Conservation (phyloP, 2,888 invertebrate species). For the Pseudococcus viburni region DNA sequence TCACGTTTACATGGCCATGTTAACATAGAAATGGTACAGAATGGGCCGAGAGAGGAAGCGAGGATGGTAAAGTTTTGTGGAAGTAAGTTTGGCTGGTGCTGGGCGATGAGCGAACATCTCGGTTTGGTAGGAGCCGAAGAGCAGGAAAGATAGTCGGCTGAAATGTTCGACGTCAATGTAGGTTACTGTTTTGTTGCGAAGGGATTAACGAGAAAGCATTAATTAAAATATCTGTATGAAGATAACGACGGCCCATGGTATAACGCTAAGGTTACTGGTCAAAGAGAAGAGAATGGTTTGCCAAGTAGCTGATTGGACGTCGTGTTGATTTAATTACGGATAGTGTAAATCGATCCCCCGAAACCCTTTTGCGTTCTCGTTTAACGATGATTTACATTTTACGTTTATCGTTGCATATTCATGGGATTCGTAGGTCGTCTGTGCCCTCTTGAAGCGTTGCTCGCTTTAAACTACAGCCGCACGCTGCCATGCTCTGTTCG, state of each 20-base stretch:
- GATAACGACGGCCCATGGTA: slow-evolving; percentile 27
- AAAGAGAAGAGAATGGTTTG: slow-evolving; percentile 65
- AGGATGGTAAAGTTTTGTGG: slow-evolving; percentile 37
- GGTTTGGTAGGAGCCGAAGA: no score
- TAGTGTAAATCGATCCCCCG: slow-evolving; percentile 64
- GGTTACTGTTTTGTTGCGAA: slow-evolving; percentile 59
- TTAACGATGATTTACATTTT: slow-evolving; percentile 63
- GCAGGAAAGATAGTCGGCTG: slow-evolving; percentile 38
- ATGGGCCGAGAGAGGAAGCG: neutral
- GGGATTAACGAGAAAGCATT: slow-evolving; percentile 66
- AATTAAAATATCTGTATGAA: slow-evolving; percentile 63
- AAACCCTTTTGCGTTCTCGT: slow-evolving; percentile 50
- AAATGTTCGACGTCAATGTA: slow-evolving; percentile 62
- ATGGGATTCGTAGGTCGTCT: slow-evolving; percentile 60
- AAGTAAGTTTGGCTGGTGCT: slow-evolving; percentile 4
- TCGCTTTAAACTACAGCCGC: neutral
- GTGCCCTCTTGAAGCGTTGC: slow-evolving; percentile 60
- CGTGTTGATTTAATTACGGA: slow-evolving; percentile 67
- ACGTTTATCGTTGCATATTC: slow-evolving; percentile 65
- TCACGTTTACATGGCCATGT: slow-evolving; percentile 38
- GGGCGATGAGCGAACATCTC: slow-evolving; percentile 8
- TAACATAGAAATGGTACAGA: neutral
- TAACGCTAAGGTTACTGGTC: slow-evolving; percentile 56
- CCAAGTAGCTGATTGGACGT: slow-evolving; percentile 66
- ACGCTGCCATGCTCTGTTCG: neutral